Evolutionary conservation across 2,888 invertebrate genomes (phyloP).

Genomic region (Diplazon laetatorius): DNA sequence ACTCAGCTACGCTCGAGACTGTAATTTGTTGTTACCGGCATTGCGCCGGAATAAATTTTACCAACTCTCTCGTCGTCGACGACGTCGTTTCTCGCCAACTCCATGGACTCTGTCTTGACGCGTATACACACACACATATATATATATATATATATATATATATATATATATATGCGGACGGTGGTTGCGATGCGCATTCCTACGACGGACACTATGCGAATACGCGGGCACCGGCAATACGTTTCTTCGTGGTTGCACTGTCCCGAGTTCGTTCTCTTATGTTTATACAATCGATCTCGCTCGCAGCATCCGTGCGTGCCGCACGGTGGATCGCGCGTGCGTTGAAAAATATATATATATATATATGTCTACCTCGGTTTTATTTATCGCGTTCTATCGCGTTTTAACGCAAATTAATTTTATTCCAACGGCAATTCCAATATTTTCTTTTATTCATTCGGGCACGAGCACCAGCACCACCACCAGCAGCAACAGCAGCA

Average conservation of each 20-base stretch:
- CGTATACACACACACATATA: no score
- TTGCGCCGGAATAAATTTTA: slow-evolving; percentile 79
- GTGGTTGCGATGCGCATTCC: no score
- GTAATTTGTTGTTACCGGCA: slow-evolving; percentile 82
- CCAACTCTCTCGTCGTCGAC: slow-evolving; percentile 73
- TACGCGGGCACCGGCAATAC: slow-evolving; percentile 9
- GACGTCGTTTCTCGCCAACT: slow-evolving; percentile 51
- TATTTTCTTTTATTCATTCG: slow-evolving; percentile 60
- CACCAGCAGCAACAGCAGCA: no score
- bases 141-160: no score
- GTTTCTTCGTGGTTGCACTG: neutral
- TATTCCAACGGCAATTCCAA: slow-evolving; percentile 53
- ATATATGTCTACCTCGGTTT: no score
- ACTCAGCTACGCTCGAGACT: slow-evolving; percentile 61
- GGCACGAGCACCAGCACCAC: slow-evolving; percentile 63
- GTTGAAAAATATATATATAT: slow-evolving; percentile 43
- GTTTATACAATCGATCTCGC: slow-evolving; percentile 53
- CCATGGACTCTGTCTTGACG: slow-evolving; percentile 14
- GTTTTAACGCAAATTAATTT: slow-evolving; percentile 45
- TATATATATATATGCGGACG: no score
- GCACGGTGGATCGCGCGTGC: no score
- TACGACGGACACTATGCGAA: slow-evolving; percentile 54
- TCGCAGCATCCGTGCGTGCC: slow-evolving; percentile 22
- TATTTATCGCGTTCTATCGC: slow-evolving; percentile 12
- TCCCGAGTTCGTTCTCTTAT: slow-evolving; percentile 35